Evolutionary conservation across 2,888 invertebrate species (phyloP), one percentile per base, ranked within the genome.

Genomic region (Catocala fraxini): DNA sequence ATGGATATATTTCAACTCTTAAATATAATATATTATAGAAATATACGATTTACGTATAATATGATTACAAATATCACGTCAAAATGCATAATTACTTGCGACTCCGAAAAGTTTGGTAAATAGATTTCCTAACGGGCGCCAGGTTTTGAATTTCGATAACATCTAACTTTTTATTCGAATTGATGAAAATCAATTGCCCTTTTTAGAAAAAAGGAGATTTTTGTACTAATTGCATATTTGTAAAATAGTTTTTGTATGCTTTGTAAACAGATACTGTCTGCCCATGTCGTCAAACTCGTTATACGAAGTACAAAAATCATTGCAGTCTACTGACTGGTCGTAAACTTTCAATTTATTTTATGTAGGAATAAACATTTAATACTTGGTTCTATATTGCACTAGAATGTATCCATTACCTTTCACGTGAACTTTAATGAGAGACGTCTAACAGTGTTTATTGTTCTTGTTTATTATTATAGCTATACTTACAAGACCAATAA

Each of bases 311-410:
- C 15, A 35, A 54, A 59, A 71, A 56, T 54, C 64, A 59, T 63
- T 58, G 43, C 49, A 56, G 56, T 59, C 46, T 15, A 33, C 5
- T 7, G n/a, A 5, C 5, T 46, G 10, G 25, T 51, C 49, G 59
- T 75, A 58, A 58, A 71, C n/a, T 54, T 64, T 52, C 54, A 64
- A 60, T 69, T 52, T 64, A 55, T 41, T 68, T 66, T 66, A 34
- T 5, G 39, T 39, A 6, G 5, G 25, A 53, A 7, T n/a, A 57
- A 57, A 55, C 35, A 33, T 63, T 57, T 53, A 53, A 13, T 53
- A 15, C n/a, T 52, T 47, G 49, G 55, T 12, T 4, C 5, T 41
- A 39, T 51, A 56, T 57, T 53, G 45, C 43, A 62, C 12, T 45
- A 11, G 11, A 45, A 51, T 55, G 46, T 39, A 13, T 49, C 47